A percentile compares a stretch with the other conserved stretches of the same genome.
These are phyloP conservation scores for Mythimna vitellina DNA, from an alignment of 2,888 invertebrate genomes.

Conservation along the genomic window DNA sequence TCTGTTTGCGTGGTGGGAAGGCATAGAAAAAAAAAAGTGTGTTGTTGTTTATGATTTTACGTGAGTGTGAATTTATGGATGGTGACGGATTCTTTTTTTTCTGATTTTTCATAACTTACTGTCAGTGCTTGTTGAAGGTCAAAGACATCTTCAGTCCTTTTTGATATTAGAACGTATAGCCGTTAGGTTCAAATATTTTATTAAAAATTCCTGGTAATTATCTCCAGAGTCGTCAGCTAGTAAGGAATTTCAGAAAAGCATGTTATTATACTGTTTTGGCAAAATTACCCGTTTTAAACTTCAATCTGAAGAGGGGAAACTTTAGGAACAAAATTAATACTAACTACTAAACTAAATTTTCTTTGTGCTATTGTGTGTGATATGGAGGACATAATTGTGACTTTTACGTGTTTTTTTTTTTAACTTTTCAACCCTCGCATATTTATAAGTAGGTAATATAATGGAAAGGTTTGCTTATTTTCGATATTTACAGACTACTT, in stretches of 20 bases:
- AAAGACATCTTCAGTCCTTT: background rate
- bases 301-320: background rate
- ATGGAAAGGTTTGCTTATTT: too few relatives aligned
- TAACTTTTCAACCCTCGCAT: too few relatives aligned
- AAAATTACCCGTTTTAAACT: background rate
- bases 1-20: constrained; percentile 1
- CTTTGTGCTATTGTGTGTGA: too few relatives aligned
- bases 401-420: too few relatives aligned
- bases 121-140: background rate
- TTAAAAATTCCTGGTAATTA: too few relatives aligned
- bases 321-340: too few relatives aligned
- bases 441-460: too few relatives aligned
- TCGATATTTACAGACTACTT: too few relatives aligned
- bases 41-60: constrained; percentile 32
- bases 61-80: constrained; percentile 24
- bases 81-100: constrained; percentile 2
- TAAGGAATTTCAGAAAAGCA: background rate
- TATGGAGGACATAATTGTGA: too few relatives aligned
- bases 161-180: background rate
- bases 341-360: too few relatives aligned
- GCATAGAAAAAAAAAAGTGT: constrained; percentile 3
- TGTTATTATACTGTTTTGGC: background rate
- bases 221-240: background rate
- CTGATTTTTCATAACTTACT: background rate
- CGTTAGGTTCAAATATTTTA: background rate